A percentile compares a stretch with the other conserved stretches of the same genome.
phyloP scores from a whole-genome alignment of 2,888 invertebrate species.

The Dasypogon diadema region DNA sequence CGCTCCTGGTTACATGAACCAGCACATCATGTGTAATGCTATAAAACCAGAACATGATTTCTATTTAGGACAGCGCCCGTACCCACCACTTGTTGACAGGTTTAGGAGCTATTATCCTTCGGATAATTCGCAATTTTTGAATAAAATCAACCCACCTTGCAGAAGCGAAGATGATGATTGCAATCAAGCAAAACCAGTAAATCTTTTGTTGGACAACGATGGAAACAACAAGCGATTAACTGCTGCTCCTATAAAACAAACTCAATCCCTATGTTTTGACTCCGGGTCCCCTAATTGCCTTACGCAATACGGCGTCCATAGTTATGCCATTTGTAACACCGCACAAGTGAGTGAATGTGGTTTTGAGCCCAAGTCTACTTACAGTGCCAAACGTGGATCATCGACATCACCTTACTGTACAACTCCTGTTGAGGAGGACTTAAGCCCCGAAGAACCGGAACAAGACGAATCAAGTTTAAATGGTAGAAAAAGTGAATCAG shows the following conservation, averaged over 20 bases:
- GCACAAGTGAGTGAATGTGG: neutral
- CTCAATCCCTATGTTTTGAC: conserved; percentile 7
- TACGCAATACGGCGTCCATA: neutral
- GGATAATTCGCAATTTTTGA: neutral
- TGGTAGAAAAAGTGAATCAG: neutral
- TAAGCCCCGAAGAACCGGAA: conserved; percentile 1
- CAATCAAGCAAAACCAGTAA: neutral
- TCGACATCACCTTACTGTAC: conserved; percentile 20
- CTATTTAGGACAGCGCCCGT: conserved; percentile 13
- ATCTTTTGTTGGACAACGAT: conserved; percentile 23
- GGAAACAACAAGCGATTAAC: conserved; percentile 7
- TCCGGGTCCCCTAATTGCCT: neutral
- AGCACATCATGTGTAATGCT: neutral
- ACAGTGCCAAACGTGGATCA: conserved; percentile 29
- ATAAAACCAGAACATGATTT: conserved; percentile 30
- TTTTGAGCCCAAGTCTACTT: conserved; percentile 1
- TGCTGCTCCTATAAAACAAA: neutral
- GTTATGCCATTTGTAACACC: conserved; percentile 13
- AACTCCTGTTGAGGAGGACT: conserved; percentile 13
- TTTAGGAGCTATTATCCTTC: conserved; percentile 5
- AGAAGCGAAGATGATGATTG: conserved; percentile 15
- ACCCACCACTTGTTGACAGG: conserved; percentile 16
- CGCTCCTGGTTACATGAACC: conserved; percentile 15
- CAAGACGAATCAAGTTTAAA: conserved; percentile 4
- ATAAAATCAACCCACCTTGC: conserved; percentile 27